phyloP scores from a whole-genome alignment of 2,113 vertebrate species.

The Carettochelys insculpta region DNA sequence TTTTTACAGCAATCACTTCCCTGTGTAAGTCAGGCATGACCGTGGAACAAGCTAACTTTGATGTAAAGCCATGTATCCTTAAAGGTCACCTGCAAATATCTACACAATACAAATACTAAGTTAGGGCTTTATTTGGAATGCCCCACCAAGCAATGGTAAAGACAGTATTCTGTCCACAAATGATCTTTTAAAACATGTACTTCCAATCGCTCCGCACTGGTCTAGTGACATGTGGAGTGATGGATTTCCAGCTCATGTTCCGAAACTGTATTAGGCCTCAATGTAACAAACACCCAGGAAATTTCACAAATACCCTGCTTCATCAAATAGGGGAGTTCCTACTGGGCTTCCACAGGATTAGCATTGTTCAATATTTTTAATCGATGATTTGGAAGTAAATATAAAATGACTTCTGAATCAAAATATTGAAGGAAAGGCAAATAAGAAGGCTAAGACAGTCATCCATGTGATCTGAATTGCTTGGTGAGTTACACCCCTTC shows the following conservation, averaged over 20 bases:
- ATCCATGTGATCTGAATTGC: not conserved
- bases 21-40: not conserved
- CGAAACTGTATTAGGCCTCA: fast-evolving
- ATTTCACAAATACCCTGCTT: too few relatives aligned
- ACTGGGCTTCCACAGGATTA: not conserved
- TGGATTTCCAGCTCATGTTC: fast-evolving
- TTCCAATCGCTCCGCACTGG: not conserved
- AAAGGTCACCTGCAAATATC: not conserved
- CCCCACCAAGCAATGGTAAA: fast-evolving
- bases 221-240: fast-evolving
- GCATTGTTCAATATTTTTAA: not conserved
- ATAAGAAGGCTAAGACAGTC: not conserved
- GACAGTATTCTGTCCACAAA: not conserved
- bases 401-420: not conserved
- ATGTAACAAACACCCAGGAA: too few relatives aligned
- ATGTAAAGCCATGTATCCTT: not conserved
- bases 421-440: not conserved
- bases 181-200: not conserved
- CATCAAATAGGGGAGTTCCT: not conserved
- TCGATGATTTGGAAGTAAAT: fast-evolving
- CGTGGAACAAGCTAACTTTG: fast-evolving
- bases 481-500: not conserved
- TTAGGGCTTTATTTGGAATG: not conserved
- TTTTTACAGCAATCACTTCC: not conserved
- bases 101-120: not conserved